These are phyloP conservation scores for Hirudinaria manillensis DNA, from an alignment of 2,888 invertebrate species.

Conservation along the genomic window DNA sequence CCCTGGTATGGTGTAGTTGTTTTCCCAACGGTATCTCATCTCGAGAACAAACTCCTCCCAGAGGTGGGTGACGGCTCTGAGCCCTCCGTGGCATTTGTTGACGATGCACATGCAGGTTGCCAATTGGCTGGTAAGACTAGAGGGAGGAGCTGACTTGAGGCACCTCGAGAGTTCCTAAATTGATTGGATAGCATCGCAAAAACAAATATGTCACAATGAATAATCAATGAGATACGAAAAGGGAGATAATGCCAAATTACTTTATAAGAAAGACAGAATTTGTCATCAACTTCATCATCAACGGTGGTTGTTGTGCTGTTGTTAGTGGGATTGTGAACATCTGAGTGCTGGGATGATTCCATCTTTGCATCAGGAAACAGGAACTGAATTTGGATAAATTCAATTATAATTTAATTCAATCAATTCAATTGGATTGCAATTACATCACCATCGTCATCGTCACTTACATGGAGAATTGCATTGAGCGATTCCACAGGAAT, in stretches of 20 bases:
- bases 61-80: slow-evolving; percentile 69
- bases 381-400: slow-evolving; percentile 15
- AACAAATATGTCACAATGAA: background rate
- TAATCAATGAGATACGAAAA: background rate
- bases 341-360: background rate
- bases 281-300: slow-evolving; percentile 4
- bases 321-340: background rate
- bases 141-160: slow-evolving; percentile 71
- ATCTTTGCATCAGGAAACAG: slow-evolving; percentile 29
- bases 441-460: no score
- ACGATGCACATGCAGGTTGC: slow-evolving; percentile 62
- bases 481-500: slow-evolving; percentile 70
- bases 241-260: no score
- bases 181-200: background rate
- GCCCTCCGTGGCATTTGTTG: slow-evolving; percentile 59
- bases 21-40: slow-evolving; percentile 81
- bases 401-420: background rate
- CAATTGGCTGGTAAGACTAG: slow-evolving; percentile 75
- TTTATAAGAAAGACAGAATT: no score
- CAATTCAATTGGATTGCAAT: background rate
- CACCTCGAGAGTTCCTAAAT: slow-evolving; percentile 52
- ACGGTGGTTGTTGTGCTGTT: background rate
- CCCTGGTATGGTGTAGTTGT: slow-evolving; percentile 47
- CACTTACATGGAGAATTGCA: slow-evolving; percentile 62
- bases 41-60: slow-evolving; percentile 91